Conservation (phyloP, 2,888 invertebrate species). For the Stratiomys singularior region DNA sequence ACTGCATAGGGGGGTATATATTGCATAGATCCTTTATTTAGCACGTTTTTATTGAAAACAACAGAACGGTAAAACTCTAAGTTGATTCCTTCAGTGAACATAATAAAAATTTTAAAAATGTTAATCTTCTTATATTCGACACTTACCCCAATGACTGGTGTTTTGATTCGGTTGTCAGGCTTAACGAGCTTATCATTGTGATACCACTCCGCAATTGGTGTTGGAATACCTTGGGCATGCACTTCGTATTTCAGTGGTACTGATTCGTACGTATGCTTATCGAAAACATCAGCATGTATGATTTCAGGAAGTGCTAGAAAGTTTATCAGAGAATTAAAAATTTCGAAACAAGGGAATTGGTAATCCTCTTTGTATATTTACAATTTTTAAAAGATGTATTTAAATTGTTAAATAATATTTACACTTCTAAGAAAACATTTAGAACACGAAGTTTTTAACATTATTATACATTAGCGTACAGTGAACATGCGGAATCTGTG, state of each 20-base stretch:
- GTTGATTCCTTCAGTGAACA: too few relatives aligned
- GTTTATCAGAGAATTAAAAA: neutral
- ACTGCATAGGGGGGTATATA: too few relatives aligned
- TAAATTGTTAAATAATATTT: neutral
- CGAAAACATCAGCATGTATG: constrained; percentile 77
- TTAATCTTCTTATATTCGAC: too few relatives aligned
- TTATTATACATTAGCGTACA: neutral
- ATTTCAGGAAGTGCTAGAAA: constrained; percentile 76
- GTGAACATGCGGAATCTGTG: too few relatives aligned
- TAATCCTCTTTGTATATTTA: constrained; percentile 9
- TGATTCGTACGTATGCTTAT: constrained; percentile 81
- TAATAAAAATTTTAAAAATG: too few relatives aligned
- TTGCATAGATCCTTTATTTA: too few relatives aligned
- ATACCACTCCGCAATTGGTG: constrained; percentile 82
- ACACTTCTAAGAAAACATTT: neutral
- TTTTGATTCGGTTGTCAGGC: constrained; percentile 71
- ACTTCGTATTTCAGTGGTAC: constrained; percentile 83
- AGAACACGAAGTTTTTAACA: neutral
- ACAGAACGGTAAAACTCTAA: too few relatives aligned
- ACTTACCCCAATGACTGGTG: constrained; percentile 71
- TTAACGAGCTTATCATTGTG: constrained; percentile 79
- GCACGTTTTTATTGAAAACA: too few relatives aligned
- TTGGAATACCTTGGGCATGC: constrained; percentile 79
- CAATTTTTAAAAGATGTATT: constrained; percentile 58
- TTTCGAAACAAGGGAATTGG: neutral